phyloP scores from a whole-genome alignment of 2,797 vertebrate genomes.

The Amblyopsis hoosieri region DNA sequence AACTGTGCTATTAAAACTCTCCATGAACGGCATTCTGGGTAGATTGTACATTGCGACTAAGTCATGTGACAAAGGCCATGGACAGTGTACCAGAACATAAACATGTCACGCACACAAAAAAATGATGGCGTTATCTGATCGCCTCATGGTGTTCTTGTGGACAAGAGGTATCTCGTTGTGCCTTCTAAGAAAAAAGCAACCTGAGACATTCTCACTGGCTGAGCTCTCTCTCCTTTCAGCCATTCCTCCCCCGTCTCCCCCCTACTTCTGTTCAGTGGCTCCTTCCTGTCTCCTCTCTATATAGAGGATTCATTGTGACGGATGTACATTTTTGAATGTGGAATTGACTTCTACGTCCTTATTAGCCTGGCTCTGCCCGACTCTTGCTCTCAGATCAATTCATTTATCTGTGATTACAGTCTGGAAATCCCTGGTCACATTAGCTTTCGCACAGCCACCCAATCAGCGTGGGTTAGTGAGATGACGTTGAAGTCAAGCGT shows the following conservation, averaged over 20 bases:
- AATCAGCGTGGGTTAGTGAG: too few relatives aligned
- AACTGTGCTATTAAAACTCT: conserved; percentile 30
- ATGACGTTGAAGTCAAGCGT: too few relatives aligned
- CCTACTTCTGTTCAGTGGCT: neutral
- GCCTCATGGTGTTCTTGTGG: conserved; percentile 2
- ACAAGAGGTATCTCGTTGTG: neutral
- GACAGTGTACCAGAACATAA: neutral
- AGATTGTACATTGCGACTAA: conserved; percentile 18
- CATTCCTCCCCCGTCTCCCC: neutral
- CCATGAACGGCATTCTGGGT: conserved; percentile 17
- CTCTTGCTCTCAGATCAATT: too few relatives aligned
- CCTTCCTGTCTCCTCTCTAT: too few relatives aligned
- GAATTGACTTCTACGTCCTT: too few relatives aligned
- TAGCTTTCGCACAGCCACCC: too few relatives aligned
- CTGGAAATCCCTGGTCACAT: too few relatives aligned
- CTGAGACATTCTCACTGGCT: neutral
- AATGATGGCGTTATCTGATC: neutral
- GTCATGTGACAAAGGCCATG: conserved; percentile 1
- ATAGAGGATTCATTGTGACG: too few relatives aligned
- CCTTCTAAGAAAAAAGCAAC: conserved; percentile 19
- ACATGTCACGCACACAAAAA: neutral
- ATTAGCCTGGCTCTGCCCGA: too few relatives aligned
- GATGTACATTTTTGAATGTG: neutral
- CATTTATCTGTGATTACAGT: too few relatives aligned
- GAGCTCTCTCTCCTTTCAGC: neutral